These are phyloP conservation scores for Chaetops frenatus DNA, from an alignment of 2,113 vertebrate species.

Conservation along the genomic window DNA sequence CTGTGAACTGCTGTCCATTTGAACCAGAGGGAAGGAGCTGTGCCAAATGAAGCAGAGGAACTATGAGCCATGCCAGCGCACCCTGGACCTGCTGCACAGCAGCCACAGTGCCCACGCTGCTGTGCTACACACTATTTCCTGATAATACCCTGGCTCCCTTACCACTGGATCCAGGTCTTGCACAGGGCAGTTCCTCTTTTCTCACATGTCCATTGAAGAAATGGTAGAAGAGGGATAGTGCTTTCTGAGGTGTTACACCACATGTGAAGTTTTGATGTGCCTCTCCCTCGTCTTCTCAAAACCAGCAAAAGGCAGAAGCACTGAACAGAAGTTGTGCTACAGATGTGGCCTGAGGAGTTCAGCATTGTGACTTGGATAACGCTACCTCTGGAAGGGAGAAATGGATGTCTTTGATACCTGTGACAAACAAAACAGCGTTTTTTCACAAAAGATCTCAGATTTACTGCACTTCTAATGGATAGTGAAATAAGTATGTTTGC, in stretches of 20 bases:
- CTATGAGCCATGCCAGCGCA: fast-evolving
- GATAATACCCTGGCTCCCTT: neutral
- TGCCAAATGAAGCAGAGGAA: neutral
- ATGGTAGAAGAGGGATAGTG: neutral
- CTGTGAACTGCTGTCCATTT: neutral
- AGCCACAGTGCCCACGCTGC: neutral
- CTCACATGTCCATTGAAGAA: neutral
- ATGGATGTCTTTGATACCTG: neutral
- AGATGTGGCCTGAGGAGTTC: neutral
- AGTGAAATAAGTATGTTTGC: neutral
- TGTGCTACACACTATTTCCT: neutral
- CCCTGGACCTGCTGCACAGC: neutral
- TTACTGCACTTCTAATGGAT: neutral
- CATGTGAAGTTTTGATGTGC: neutral
- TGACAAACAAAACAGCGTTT: fast-evolving
- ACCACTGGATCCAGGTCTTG: neutral
- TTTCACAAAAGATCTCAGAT: neutral
- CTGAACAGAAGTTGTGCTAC: neutral
- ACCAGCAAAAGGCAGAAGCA: neutral
- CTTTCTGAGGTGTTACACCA: neutral
- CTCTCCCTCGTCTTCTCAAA: neutral
- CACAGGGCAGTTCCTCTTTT: neutral
- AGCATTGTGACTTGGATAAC: neutral
- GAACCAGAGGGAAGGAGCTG: neutral
- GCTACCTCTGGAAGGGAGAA: neutral